A percentile compares a stretch with the other conserved stretches of the same genome.
Evolutionary conservation across 2,888 invertebrate genomes (phyloP).

Genomic region (Pyrocoelia pectoralis): DNA sequence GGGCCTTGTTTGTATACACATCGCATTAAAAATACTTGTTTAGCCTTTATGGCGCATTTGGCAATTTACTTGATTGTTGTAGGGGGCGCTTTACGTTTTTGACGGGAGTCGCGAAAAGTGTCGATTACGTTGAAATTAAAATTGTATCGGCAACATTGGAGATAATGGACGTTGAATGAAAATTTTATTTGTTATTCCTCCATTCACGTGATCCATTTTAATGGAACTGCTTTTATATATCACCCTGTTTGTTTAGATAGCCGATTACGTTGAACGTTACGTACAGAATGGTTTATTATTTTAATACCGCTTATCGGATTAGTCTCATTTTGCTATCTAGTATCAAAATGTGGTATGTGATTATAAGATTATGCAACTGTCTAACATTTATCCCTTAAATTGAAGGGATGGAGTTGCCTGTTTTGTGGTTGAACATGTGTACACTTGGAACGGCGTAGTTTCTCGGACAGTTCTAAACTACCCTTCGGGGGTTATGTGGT

Average conservation of each 20-base stretch:
- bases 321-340: slow-evolving; percentile 14
- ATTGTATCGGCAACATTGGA: not conserved
- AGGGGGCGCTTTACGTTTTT: not conserved
- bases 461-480: not conserved
- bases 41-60: too few relatives aligned
- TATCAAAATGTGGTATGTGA: slow-evolving; percentile 26
- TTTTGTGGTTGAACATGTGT: slow-evolving; percentile 5
- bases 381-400: slow-evolving; percentile 22
- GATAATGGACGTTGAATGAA: too few relatives aligned
- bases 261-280: not conserved
- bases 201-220: too few relatives aligned
- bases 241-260: not conserved
- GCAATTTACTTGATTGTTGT: not conserved
- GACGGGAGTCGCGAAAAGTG: not conserved
- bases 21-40: too few relatives aligned
- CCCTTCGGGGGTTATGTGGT: not conserved
- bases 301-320: slow-evolving; percentile 17
- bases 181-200: too few relatives aligned
- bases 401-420: slow-evolving; percentile 19
- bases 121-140: not conserved
- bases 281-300: not conserved
- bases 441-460: not conserved
- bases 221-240: too few relatives aligned
- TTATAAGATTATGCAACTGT: slow-evolving; percentile 32
- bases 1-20: not conserved